phyloP scores from a whole-genome alignment of 2,797 vertebrate species.

The Taenioides sp. region DNA sequence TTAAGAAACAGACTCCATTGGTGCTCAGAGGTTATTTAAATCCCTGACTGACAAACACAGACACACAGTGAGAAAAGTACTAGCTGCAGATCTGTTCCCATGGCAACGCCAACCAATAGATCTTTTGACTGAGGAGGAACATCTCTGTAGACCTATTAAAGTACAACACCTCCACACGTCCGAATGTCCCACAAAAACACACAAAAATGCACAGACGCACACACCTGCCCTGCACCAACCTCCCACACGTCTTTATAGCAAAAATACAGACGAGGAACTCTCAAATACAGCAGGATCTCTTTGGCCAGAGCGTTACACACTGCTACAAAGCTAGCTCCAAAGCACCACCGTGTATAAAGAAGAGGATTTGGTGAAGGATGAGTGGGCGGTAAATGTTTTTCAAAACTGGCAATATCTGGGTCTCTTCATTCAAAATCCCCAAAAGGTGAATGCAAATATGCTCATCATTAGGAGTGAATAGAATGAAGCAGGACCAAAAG shows the following conservation, averaged over 20 bases:
- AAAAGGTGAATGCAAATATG: background rate
- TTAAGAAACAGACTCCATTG: constrained; percentile 38
- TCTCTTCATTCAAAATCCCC: constrained; percentile 12
- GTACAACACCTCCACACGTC: constrained; percentile 48
- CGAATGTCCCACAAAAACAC: constrained; percentile 7
- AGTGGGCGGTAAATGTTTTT: constrained; percentile 29
- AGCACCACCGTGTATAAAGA: constrained; percentile 20
- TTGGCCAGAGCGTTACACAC: constrained; percentile 17
- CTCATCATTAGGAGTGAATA: background rate
- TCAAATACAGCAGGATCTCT: constrained; percentile 17
- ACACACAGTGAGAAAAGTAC: constrained; percentile 52
- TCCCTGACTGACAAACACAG: constrained; percentile 58
- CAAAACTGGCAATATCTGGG: constrained; percentile 19
- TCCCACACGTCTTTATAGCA: constrained; percentile 24
- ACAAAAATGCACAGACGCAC: constrained; percentile 3
- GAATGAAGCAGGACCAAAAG: background rate
- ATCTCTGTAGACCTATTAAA: constrained; percentile 67
- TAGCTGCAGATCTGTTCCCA: constrained; percentile 74
- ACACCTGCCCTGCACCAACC: constrained; percentile 20
- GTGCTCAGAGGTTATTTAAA: constrained; percentile 56
- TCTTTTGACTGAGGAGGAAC: constrained; percentile 67
- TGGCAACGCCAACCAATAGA: constrained; percentile 74
- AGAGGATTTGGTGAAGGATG: constrained; percentile 28
- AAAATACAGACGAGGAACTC: constrained; percentile 29
- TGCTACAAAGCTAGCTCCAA: constrained; percentile 14